Evolutionary conservation across 2,113 vertebrate genomes (phyloP), one percentile per base, ranked within the genome.

Genomic region (Upupa epops): DNA sequence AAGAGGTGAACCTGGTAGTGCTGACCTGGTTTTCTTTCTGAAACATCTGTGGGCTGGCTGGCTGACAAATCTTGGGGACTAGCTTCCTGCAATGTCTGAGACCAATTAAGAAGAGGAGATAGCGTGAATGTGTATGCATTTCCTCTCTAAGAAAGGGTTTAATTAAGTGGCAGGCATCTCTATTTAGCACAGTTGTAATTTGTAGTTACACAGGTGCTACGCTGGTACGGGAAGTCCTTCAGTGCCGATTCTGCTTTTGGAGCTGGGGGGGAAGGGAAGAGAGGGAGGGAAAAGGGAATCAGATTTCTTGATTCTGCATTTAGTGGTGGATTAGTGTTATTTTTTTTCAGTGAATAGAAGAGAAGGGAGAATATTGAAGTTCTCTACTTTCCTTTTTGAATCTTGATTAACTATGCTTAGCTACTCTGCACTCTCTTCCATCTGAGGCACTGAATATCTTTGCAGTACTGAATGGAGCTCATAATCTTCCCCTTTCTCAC

Each of bases 291-390:
- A 78, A 59, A 76, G 81, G 71, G 84, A 96, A 95, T 93, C 19
- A 36, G 14, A 92, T 96, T 94, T 82, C 92, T 96, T 96, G 93
- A 95, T 95, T 96, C 86, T 93, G 93, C 86, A 90, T 96, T 96
- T 96, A 92, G 86, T 90, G 68, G 84, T 94, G 91, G 92, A 96
- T 94, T 93, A 93, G 69, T 56, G 60, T 58, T 92, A 73, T 69
- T 92, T 90, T 94, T 90, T 89, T 68, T 24, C 74, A 65, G 68
- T 95, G 94, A 93, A 95, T 93, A 70, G 93, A 81, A 91, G 37
- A 63, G 32, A 93, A 94, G 77, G 78, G 88, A 93, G 96, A 90
- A 82, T 93, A 95, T 87, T 94, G 68, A 86, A 83, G 93, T 95
- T 90, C 71, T 93, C 59, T 85, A 0, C 86, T 93, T 95, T 80